Conservation (phyloP, 2,797 vertebrate genomes). For the Siniperca undulata region DNA sequence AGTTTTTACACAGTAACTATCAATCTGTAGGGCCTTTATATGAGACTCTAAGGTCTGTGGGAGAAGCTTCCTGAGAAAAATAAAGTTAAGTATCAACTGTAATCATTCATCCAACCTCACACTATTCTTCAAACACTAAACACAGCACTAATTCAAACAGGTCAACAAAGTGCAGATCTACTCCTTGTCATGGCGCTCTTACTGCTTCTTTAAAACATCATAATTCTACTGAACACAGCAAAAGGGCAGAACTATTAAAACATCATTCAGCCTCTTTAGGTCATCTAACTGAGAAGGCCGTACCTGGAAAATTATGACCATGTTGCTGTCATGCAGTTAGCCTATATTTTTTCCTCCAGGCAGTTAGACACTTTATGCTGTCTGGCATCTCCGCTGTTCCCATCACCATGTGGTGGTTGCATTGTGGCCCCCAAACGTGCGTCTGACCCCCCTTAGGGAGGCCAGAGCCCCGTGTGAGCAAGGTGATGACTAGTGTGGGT, state of each 20-base stretch:
- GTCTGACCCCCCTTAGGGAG: slow-evolving; percentile 55
- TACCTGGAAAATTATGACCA: slow-evolving; percentile 5
- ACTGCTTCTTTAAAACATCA: slow-evolving; percentile 59
- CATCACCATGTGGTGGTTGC: slow-evolving; percentile 56
- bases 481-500: slow-evolving; percentile 78
- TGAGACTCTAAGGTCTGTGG: slow-evolving; percentile 41
- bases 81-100: slow-evolving; percentile 48
- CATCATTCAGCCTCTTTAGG: slow-evolving; percentile 19
- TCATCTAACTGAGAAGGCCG: slow-evolving; percentile 7
- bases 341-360: slow-evolving; percentile 4
- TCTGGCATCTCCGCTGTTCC: slow-evolving; percentile 33
- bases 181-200: slow-evolving; percentile 12
- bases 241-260: slow-evolving; percentile 30
- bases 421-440: slow-evolving; percentile 33
- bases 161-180: slow-evolving; percentile 61
- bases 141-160: slow-evolving; percentile 58
- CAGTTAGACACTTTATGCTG: slow-evolving; percentile 12
- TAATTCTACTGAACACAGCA: slow-evolving; percentile 43
- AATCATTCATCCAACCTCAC: slow-evolving; percentile 34
- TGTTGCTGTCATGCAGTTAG: neutral
- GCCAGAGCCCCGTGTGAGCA: slow-evolving; percentile 59
- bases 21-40: slow-evolving; percentile 63
- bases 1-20: slow-evolving; percentile 60
- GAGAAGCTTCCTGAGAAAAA: slow-evolving; percentile 59
- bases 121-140: slow-evolving; percentile 59